Percentiles rank a stretch among this genome's conserved stretches.
These are phyloP conservation scores for Herminia tarsipennalis DNA, from an alignment of 2,888 invertebrate genomes.

Conservation along the genomic window DNA sequence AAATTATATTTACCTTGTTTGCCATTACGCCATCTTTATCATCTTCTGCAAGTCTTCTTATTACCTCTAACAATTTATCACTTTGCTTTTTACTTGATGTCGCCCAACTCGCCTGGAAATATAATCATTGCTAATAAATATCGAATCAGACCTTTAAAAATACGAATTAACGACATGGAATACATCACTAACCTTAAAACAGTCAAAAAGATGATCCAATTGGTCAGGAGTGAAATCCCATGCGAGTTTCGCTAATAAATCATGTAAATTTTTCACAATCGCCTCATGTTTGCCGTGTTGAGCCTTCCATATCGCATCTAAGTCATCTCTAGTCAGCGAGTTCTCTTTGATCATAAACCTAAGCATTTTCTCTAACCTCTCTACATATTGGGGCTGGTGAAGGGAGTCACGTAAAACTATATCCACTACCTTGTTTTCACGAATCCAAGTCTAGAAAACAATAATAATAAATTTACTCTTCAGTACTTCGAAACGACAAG, in stretches of 20 bases:
- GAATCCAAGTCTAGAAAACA: constrained; percentile 93
- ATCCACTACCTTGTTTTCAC: constrained; percentile 97
- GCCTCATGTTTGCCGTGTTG: constrained; percentile 99
- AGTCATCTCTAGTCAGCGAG: constrained; percentile 94
- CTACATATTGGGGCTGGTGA: constrained; percentile 99
- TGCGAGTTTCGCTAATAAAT: constrained; percentile 97
- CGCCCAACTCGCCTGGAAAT: constrained; percentile 93
- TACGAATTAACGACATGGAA: no score
- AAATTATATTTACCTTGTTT: constrained; percentile 89
- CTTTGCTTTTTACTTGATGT: constrained; percentile 98
- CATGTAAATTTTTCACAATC: constrained; percentile 99
- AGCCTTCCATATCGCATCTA: constrained; percentile 98
- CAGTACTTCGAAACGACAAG: not conserved
- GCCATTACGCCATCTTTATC: constrained; percentile 99
- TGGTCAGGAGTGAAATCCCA: constrained; percentile 99
- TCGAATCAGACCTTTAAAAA: not conserved
- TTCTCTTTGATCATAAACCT: constrained; percentile 98
- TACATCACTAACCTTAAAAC: constrained; percentile 96
- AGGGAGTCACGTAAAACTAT: constrained; percentile 97
- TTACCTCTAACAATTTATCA: constrained; percentile 97
- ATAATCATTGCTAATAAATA: not conserved
- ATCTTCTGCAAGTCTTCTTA: constrained; percentile 97
- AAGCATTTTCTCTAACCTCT: constrained; percentile 98
- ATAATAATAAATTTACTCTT: not conserved
- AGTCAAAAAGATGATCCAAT: constrained; percentile 98